Conservation (phyloP, 1,140 invertebrate genomes). For the Pogonomyrmex barbatus region DNA sequence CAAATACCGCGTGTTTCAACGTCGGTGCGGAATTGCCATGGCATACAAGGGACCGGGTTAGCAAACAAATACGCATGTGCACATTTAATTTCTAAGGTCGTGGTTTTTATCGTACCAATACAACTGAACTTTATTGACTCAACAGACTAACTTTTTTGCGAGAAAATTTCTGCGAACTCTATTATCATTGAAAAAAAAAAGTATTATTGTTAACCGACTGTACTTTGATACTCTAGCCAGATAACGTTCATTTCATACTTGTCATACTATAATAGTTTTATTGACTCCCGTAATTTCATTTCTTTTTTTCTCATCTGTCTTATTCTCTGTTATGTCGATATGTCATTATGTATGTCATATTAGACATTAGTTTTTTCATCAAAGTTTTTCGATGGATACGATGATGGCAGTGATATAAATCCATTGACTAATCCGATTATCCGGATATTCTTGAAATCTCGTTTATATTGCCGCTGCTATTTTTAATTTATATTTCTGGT, state of each 20-base stretch:
- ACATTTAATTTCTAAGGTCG: conserved; percentile 21
- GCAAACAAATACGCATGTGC: conserved; percentile 41
- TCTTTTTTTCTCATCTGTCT: neutral
- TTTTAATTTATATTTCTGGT: conserved; percentile 63
- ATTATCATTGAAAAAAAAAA: neutral
- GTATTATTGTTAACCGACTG: neutral
- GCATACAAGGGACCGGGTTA: conserved; percentile 53
- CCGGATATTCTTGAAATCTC: conserved; percentile 50
- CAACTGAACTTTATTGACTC: neutral
- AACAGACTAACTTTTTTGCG: neutral
- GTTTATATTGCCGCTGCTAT: conserved; percentile 63
- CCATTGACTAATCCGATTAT: conserved; percentile 62
- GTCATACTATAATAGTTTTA: neutral
- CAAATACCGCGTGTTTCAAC: conserved; percentile 74
- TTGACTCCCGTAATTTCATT: neutral
- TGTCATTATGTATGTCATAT: neutral
- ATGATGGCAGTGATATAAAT: conserved; percentile 42
- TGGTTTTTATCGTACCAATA: neutral
- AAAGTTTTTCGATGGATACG: conserved; percentile 12
- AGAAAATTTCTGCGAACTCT: neutral
- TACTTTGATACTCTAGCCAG: neutral
- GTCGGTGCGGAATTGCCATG: conserved; percentile 55
- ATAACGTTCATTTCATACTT: neutral
- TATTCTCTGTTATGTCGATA: conserved; percentile 1
- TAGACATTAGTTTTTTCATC: conserved; percentile 50